phyloP scores from a whole-genome alignment of 1,140 invertebrate species.

The Drosophila nasuta region DNA sequence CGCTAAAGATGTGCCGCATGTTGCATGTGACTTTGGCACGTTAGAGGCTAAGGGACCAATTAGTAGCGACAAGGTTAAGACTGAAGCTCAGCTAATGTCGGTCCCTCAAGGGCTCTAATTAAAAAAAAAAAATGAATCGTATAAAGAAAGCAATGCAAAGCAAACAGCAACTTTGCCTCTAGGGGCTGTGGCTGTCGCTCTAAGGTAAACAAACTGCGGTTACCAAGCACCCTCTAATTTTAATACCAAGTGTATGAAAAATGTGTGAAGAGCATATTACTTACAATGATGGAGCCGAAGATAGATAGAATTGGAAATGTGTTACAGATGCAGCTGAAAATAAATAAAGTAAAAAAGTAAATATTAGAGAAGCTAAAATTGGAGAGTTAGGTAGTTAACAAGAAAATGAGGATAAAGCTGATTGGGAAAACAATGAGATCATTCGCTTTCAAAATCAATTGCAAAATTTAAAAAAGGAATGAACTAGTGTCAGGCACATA shows the following conservation, averaged over 20 bases:
- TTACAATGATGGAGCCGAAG: not conserved
- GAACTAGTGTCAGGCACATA: too few species aligned
- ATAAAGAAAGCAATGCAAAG: not conserved
- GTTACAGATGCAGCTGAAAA: not conserved
- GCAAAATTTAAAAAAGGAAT: too few species aligned
- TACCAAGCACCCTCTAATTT: constrained; percentile 42
- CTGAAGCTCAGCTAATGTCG: constrained; percentile 51
- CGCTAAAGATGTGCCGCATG: constrained; percentile 40
- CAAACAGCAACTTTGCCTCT: not conserved
- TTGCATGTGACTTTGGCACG: constrained; percentile 62
- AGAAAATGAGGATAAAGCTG: too few species aligned
- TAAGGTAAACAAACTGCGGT: constrained; percentile 55
- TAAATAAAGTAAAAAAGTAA: not conserved
- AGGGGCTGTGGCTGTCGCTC: not conserved
- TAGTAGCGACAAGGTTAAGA: constrained; percentile 79
- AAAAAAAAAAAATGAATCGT: constrained; percentile 8
- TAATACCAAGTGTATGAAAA: not conserved
- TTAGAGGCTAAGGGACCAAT: constrained; percentile 59
- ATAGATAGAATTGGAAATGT: not conserved
- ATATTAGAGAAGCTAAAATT: too few species aligned
- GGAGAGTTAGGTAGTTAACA: too few species aligned
- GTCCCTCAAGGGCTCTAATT: constrained; percentile 27
- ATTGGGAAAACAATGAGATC: too few species aligned
- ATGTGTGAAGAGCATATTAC: constrained; percentile 1
- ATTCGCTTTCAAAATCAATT: too few species aligned